phyloP scores from a whole-genome alignment of 1,140 invertebrate species.

The Popillia japonica region DNA sequence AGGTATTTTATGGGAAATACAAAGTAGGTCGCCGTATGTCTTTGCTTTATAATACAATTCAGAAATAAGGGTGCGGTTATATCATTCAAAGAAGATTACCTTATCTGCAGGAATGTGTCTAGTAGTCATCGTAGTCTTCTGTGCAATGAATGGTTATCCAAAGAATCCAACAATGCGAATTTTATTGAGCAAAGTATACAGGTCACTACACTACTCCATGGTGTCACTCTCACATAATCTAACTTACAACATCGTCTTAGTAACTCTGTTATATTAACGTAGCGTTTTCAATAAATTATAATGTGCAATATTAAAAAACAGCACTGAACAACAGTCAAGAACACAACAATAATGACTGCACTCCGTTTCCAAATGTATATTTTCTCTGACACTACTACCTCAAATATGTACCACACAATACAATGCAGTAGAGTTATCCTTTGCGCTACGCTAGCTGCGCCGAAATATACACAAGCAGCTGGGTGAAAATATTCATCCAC shows the following conservation, averaged over 20 bases:
- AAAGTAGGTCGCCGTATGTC: conserved; percentile 45
- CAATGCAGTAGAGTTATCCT: conserved; percentile 38
- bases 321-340: conserved; percentile 30
- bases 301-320: background rate
- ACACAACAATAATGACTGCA: conserved; percentile 10
- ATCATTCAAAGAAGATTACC: conserved; percentile 42
- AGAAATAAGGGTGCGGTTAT: conserved; percentile 45
- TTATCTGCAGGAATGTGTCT: conserved; percentile 48
- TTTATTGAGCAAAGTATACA: conserved; percentile 37
- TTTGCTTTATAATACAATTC: conserved; percentile 37
- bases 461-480: conserved; percentile 36
- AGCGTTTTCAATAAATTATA: background rate
- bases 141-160: conserved; percentile 8
- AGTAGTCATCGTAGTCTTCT: conserved; percentile 42
- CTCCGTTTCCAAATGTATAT: background rate
- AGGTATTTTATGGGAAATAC: conserved; percentile 3
- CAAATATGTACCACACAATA: conserved; percentile 30
- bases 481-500: conserved; percentile 23
- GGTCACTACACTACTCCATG: conserved; percentile 41
- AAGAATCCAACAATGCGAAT: conserved; percentile 28
- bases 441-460: conserved; percentile 37
- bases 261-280: background rate
- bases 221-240: conserved; percentile 37
- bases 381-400: conserved; percentile 9
- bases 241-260: conserved; percentile 33